Conservation (phyloP, 2,888 invertebrate species). For the Tubulanus polymorphus region DNA sequence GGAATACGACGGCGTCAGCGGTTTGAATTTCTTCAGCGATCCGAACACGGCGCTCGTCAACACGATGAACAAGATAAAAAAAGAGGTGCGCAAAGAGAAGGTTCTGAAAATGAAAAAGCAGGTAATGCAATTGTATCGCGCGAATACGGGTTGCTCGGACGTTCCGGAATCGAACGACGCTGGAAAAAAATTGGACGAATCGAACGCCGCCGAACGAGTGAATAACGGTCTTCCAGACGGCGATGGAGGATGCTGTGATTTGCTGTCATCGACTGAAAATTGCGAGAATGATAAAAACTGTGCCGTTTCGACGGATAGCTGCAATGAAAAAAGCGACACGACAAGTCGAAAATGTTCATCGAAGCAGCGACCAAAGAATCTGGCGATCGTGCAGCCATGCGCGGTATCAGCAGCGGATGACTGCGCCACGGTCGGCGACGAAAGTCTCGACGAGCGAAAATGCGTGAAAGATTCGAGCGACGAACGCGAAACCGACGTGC, state of each 20-base stretch:
- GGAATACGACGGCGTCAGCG: slow-evolving; percentile 38
- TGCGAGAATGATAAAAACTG: no score
- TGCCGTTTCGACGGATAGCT: neutral
- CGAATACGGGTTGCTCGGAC: neutral
- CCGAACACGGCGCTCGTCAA: slow-evolving; percentile 29
- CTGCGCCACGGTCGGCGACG: no score
- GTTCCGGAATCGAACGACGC: neutral
- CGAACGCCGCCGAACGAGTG: neutral
- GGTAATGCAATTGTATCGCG: slow-evolving; percentile 19
- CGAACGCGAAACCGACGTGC: neutral
- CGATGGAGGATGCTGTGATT: no score
- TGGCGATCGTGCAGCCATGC: neutral
- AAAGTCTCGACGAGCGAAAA: neutral
- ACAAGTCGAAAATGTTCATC: neutral
- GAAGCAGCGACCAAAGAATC: neutral
- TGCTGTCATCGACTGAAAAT: no score
- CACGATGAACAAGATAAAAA: slow-evolving; percentile 22
- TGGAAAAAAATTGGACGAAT: neutral
- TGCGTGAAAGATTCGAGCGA: neutral
- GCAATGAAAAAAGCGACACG: neutral
- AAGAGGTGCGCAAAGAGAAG: slow-evolving; percentile 31
- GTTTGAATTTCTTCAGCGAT: slow-evolving; percentile 36
- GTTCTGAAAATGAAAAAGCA: slow-evolving; percentile 31
- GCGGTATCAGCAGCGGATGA: no score
- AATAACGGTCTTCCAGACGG: neutral